A percentile compares a stretch with the other conserved stretches of the same genome.
Evolutionary conservation across 2,888 invertebrate genomes (phyloP).

Genomic region (Dendrolimus houi): DNA sequence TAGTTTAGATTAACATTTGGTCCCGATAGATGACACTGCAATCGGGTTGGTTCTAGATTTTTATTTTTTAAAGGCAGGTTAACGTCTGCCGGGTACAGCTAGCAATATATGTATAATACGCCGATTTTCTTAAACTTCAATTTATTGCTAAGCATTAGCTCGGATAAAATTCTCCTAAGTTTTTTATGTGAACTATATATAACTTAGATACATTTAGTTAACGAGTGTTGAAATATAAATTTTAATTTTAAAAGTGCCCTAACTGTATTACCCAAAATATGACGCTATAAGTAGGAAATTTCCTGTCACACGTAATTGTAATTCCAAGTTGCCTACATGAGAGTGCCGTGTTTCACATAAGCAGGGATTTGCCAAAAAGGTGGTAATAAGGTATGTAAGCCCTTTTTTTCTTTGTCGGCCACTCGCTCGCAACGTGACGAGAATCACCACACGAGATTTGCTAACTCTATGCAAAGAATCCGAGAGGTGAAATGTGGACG

Average conservation of each 20-base stretch:
- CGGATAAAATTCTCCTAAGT: too few relatives aligned
- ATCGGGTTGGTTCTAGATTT: too few relatives aligned
- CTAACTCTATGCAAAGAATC: constrained; percentile 52
- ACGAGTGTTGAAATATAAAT: too few relatives aligned
- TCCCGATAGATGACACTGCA: too few relatives aligned
- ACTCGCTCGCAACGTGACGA: constrained; percentile 67
- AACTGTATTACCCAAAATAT: constrained; percentile 16
- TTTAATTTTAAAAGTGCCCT: neutral
- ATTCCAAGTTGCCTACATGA: constrained; percentile 51
- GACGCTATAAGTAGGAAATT: constrained; percentile 19
- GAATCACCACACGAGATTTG: constrained; percentile 62
- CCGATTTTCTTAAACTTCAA: too few relatives aligned
- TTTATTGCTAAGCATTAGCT: too few relatives aligned
- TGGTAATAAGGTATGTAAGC: constrained; percentile 74
- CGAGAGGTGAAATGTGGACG: constrained; percentile 44
- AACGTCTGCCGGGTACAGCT: too few relatives aligned
- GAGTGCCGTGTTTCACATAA: constrained; percentile 66
- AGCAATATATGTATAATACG: too few relatives aligned
- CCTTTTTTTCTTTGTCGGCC: constrained; percentile 73
- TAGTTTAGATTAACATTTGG: too few relatives aligned
- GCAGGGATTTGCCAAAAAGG: constrained; percentile 71
- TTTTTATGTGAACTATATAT: too few relatives aligned
- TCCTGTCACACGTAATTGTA: constrained; percentile 48
- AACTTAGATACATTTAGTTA: too few relatives aligned
- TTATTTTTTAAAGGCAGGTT: too few relatives aligned